Conservation (phyloP, 2,797 vertebrate species). For the Gobionotothen gibberifrons region DNA sequence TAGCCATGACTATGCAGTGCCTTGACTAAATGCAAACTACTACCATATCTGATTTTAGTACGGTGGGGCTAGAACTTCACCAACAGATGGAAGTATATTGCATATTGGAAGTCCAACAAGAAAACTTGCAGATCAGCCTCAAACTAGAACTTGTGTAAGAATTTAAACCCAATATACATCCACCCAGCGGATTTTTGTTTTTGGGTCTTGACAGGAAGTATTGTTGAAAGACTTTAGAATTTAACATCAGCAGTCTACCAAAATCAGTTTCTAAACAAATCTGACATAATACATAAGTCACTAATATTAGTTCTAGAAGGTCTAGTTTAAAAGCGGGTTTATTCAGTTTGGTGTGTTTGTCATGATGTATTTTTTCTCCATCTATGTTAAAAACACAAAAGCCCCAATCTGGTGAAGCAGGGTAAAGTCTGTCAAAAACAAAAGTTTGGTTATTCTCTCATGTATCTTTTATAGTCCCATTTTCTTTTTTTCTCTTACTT, state of each 20-base stretch:
- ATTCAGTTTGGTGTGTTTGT: too few species aligned
- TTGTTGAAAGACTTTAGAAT: too few species aligned
- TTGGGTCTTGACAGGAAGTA: not conserved
- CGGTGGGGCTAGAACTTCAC: not conserved
- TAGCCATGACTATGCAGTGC: not conserved
- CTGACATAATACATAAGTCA: too few species aligned
- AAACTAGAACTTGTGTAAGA: not conserved
- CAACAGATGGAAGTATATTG: slow-evolving; percentile 1
- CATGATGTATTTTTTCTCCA: not conserved
- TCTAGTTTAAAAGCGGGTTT: too few species aligned
- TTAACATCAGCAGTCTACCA: too few species aligned
- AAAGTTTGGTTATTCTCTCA: not conserved
- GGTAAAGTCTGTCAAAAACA: slow-evolving; percentile 1
- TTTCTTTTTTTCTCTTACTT: not conserved
- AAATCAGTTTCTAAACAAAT: too few species aligned
- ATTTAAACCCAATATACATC: not conserved
- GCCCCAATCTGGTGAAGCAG: not conserved
- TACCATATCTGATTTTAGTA: not conserved
- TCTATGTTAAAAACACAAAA: not conserved
- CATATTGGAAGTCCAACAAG: not conserved
- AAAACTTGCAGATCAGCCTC: too few species aligned
- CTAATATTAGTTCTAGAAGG: too few species aligned
- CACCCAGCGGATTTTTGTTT: not conserved
- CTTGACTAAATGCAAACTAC: not conserved
- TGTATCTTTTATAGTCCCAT: not conserved